Evolutionary conservation across 1,140 invertebrate species (phyloP).

Genomic region (Drosophila ohnishii): DNA sequence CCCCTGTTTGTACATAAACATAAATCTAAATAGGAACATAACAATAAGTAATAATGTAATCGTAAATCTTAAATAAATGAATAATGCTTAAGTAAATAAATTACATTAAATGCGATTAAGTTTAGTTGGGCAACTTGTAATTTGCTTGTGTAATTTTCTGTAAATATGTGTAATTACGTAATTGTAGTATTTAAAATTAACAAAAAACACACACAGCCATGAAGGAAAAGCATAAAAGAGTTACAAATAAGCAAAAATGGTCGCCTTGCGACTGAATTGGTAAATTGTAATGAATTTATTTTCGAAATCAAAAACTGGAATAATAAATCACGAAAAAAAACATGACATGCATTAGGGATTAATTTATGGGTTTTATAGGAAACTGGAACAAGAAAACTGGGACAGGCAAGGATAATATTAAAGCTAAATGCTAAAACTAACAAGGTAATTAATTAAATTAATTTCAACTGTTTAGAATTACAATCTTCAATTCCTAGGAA

Average conservation of each 20-base stretch:
- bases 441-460: background rate
- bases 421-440: background rate
- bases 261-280: constrained; percentile 42
- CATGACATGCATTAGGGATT: constrained; percentile 14
- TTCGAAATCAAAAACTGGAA: constrained; percentile 45
- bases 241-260: constrained; percentile 17
- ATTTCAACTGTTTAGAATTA: background rate
- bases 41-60: constrained; percentile 30
- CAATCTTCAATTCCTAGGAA: background rate
- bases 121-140: constrained; percentile 49
- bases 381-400: constrained; percentile 10
- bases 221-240: constrained; percentile 13
- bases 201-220: constrained; percentile 13
- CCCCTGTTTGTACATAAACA: constrained; percentile 65
- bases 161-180: constrained; percentile 75
- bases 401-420: background rate
- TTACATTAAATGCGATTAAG: constrained; percentile 64
- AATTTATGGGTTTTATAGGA: constrained; percentile 1
- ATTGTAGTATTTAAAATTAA: constrained; percentile 52
- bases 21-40: constrained; percentile 35
- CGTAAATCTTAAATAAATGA: constrained; percentile 56
- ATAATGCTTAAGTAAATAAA: constrained; percentile 59
- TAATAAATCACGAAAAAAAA: constrained; percentile 39
- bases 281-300: constrained; percentile 66
- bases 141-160: constrained; percentile 59